Conservation (phyloP, 2,888 invertebrate species). For the Deroplatys truncata region DNA sequence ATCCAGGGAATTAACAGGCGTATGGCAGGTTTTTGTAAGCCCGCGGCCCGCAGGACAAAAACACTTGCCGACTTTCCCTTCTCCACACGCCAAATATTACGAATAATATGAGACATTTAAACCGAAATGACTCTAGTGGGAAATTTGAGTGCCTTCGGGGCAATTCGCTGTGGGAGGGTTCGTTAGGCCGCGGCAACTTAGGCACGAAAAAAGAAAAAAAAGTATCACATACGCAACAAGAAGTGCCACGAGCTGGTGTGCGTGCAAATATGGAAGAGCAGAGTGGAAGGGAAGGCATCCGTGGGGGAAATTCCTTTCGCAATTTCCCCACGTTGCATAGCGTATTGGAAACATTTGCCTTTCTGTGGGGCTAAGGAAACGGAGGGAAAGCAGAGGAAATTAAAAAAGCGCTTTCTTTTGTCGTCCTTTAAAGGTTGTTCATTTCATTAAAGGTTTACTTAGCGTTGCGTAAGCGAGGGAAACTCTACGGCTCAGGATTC, state of each 20-base stretch:
- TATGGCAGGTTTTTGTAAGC: neutral
- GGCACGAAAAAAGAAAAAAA: neutral
- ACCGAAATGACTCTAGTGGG: slow-evolving; percentile 14
- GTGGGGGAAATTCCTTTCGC: neutral
- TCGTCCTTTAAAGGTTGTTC: neutral
- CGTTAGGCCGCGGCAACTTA: neutral
- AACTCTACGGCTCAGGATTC: neutral
- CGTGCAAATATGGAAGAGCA: neutral
- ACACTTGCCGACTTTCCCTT: neutral
- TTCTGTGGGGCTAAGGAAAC: neutral
- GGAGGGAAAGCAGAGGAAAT: neutral
- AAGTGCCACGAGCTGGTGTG: neutral
- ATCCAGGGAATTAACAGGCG: slow-evolving; percentile 4
- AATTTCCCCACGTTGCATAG: neutral
- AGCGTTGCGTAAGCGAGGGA: neutral
- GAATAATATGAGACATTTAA: slow-evolving; percentile 13
- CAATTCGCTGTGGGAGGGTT: neutral
- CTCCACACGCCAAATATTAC: neutral
- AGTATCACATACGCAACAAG: neutral
- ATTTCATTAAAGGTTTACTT: neutral
- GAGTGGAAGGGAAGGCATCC: neutral
- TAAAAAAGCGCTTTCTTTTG: neutral
- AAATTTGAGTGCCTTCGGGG: neutral
- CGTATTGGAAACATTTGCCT: slow-evolving; percentile 9
- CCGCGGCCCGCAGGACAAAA: neutral